Percentiles rank a stretch among this genome's conserved stretches.
Evolutionary conservation across 2,888 invertebrate genomes (phyloP).

Genomic region (Acanthosoma haemorrhoidale): DNA sequence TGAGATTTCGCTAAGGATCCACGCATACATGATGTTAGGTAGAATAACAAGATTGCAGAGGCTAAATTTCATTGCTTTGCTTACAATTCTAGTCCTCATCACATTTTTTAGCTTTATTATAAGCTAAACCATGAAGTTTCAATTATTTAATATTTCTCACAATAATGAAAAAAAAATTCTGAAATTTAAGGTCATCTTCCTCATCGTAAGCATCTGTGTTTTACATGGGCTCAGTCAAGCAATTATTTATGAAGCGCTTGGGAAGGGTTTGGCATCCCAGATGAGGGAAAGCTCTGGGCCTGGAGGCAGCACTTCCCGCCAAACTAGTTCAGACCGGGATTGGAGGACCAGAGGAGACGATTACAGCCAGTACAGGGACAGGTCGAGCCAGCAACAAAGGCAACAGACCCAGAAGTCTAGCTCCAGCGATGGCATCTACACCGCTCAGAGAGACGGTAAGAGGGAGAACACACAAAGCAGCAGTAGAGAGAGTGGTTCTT

Average conservation of each 20-base stretch:
- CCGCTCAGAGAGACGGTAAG: not conserved
- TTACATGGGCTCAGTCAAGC: not conserved
- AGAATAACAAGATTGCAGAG: no score
- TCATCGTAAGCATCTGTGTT: not conserved
- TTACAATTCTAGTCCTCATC: no score
- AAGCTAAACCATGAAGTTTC: no score
- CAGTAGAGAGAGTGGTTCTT: no score
- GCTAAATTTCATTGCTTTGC: no score
- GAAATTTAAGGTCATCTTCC: not conserved
- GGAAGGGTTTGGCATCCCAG: not conserved
- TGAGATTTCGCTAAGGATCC: no score
- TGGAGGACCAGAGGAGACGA: not conserved
- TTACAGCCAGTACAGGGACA: not conserved
- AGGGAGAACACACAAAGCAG: no score
- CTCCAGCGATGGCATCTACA: not conserved
- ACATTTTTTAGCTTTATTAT: no score
- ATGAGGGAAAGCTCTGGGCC: not conserved
- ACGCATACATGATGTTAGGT: no score
- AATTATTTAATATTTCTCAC: not conserved
- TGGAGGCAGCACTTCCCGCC: not conserved
- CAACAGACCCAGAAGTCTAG: not conserved
- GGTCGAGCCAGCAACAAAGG: not conserved
- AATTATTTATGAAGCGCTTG: not conserved
- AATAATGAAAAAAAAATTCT: not conserved
- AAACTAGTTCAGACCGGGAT: not conserved